Percentiles rank a stretch among this genome's conserved stretches.
Conservation (phyloP, 2,113 vertebrate genomes). For the Saguinus imperator region DNA sequence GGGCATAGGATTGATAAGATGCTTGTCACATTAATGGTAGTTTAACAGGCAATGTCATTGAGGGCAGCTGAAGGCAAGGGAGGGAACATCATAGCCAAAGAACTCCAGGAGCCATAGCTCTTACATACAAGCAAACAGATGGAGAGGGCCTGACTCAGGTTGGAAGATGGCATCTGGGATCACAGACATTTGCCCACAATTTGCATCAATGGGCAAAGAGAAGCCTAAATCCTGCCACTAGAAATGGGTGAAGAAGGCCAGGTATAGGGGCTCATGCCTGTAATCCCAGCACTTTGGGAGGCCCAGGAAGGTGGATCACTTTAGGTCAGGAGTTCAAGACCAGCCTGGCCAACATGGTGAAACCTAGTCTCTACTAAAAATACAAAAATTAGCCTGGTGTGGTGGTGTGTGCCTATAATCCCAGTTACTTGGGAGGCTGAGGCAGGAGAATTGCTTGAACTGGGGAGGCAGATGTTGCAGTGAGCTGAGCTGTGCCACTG, state of each 20-base stretch:
- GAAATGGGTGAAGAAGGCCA: not conserved
- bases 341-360: no score
- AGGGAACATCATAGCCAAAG: not conserved
- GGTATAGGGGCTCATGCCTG: no score
- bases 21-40: not conserved
- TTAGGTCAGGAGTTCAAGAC: no score
- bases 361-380: no score
- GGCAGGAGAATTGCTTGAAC: no score
- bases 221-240: not conserved
- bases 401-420: no score
- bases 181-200: conserved; percentile 24
- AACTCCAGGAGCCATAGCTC: not conserved
- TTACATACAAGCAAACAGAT: not conserved
- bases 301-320: no score
- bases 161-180: not conserved
- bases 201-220: conserved; percentile 8
- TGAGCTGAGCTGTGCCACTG: no score
- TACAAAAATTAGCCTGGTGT: no score
- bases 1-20: not conserved
- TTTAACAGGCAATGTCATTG: not conserved
- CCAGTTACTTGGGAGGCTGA: no score
- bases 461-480: no score
- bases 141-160: not conserved
- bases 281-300: no score
- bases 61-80: not conserved